Evolutionary conservation across 2,888 invertebrate species (phyloP), one percentile per base, ranked within the genome.

Genomic region (Nymphalis polychloros): DNA sequence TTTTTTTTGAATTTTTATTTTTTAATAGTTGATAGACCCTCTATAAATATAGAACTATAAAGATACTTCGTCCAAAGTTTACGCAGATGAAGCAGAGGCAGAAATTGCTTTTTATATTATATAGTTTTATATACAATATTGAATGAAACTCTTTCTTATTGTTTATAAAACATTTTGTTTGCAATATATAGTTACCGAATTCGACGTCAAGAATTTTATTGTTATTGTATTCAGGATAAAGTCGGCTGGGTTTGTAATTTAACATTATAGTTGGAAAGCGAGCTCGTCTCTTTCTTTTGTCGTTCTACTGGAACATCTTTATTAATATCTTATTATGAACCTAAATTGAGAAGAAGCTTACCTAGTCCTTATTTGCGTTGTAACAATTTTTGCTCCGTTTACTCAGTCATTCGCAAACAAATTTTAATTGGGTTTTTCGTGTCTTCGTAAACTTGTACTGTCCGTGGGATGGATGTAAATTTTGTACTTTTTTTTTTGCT

Each of bases 351-450:
- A 79, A 86, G 85, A 78, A 86, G 86, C 86, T 89, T 87, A 86
- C 85, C 87, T 85, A 85, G 84, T 86, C 81, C 79, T 85, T 90
- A 87, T 90, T 90, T 90, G 85, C 86, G 80, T 82, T 83, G 81
- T 81, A 81, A 81, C 78, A 84, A 85, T 87, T 88, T 88, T 88
- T 89, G 78, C 81, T 81, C 78, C 81, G 86, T 89, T 89, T 88
- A 86, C 83, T 83, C 85, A 86, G 84, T 82, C 84, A 85, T 87
- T 88, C 78, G 88, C 89, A 90, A 89, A 90, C 87, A 90, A 77
- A 88, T 89, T 90, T 89, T 89, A 90, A 90, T 90, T 90, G 86
- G 85, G 84, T 86, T 88, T 87, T 88, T 87, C 81, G 84, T 85
- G 78, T 85, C 84, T 85, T 77, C 81, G 78, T 83, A 87, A 87